A percentile compares a stretch with the other conserved stretches of the same genome.
These are phyloP conservation scores for Leptinotarsa haldemani DNA, from an alignment of 2,888 invertebrate genomes.

Conservation along the genomic window DNA sequence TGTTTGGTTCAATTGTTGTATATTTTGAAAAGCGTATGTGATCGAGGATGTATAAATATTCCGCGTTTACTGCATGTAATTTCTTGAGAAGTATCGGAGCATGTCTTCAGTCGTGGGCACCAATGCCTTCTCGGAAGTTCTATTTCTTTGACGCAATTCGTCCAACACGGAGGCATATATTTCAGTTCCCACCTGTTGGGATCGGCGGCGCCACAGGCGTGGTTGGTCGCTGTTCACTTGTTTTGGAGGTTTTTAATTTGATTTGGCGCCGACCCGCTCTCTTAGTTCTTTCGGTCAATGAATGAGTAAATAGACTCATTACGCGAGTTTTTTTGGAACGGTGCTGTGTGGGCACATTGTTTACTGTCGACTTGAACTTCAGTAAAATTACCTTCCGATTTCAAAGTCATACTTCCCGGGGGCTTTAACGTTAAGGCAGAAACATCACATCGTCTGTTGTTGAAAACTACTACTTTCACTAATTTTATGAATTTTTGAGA, in stretches of 20 bases:
- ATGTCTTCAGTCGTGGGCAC: slow-evolving; percentile 19
- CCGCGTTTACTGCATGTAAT: background rate
- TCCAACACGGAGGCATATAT: slow-evolving; percentile 41
- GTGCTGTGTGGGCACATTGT: background rate
- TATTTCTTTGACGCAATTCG: slow-evolving; percentile 38
- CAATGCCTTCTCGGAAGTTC: slow-evolving; percentile 33
- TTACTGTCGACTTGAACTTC: background rate
- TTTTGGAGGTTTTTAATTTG: slow-evolving; percentile 55
- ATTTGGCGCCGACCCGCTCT: slow-evolving; percentile 50
- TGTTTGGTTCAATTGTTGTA: too few species aligned
- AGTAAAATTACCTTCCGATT: background rate
- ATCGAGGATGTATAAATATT: background rate
- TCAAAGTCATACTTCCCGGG: background rate
- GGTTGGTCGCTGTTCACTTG: slow-evolving; percentile 56
- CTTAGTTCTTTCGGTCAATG: background rate
- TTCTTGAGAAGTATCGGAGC: background rate
- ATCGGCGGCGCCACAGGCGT: slow-evolving; percentile 63
- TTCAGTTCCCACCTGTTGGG: slow-evolving; percentile 62
- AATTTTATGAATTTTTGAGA: too few species aligned
- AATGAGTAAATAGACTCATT: background rate
- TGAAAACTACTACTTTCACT: too few species aligned
- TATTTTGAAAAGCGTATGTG: too few species aligned
- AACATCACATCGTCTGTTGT: too few species aligned
- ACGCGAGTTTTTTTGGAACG: background rate
- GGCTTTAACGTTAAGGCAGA: too few species aligned